Evolutionary conservation across 2,888 invertebrate genomes (phyloP).

Genomic region (Apocheima hispidaria): DNA sequence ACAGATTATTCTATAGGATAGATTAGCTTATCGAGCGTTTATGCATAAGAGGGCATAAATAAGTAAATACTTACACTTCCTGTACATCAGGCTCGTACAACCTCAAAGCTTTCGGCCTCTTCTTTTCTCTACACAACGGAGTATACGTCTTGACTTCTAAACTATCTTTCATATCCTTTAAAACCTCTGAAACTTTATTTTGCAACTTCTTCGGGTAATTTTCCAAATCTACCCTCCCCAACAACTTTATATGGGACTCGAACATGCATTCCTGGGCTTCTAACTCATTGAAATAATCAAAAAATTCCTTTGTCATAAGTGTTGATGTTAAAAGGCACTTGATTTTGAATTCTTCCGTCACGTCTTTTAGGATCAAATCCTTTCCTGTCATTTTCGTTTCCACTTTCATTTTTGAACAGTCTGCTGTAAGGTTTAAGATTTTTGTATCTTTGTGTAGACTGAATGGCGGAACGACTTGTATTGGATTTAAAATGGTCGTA

Average conservation of each 20-base stretch:
- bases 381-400: slow-evolving; percentile 79
- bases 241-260: slow-evolving; percentile 82
- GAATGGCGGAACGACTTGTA: slow-evolving; percentile 90
- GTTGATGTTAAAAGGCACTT: slow-evolving; percentile 84
- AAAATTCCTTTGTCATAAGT: slow-evolving; percentile 86
- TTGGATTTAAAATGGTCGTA: slow-evolving; percentile 85
- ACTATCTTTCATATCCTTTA: slow-evolving; percentile 77
- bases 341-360: slow-evolving; percentile 89
- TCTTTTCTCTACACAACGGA: slow-evolving; percentile 86
- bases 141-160: slow-evolving; percentile 85
- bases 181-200: slow-evolving; percentile 71
- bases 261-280: slow-evolving; percentile 81
- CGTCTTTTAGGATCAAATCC: slow-evolving; percentile 83
- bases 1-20: too few species aligned
- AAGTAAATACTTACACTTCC: slow-evolving; percentile 89
- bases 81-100: slow-evolving; percentile 95
- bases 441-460: slow-evolving; percentile 83
- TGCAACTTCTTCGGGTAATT: slow-evolving; percentile 87
- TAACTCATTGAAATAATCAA: slow-evolving; percentile 77
- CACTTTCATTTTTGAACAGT: slow-evolving; percentile 71
- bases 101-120: slow-evolving; percentile 92
- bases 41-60: background rate
- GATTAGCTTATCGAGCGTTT: background rate
- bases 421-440: slow-evolving; percentile 85
- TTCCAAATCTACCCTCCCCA: slow-evolving; percentile 85